Conservation (phyloP, 2,888 invertebrate genomes). For the Argyresthia albistria region DNA sequence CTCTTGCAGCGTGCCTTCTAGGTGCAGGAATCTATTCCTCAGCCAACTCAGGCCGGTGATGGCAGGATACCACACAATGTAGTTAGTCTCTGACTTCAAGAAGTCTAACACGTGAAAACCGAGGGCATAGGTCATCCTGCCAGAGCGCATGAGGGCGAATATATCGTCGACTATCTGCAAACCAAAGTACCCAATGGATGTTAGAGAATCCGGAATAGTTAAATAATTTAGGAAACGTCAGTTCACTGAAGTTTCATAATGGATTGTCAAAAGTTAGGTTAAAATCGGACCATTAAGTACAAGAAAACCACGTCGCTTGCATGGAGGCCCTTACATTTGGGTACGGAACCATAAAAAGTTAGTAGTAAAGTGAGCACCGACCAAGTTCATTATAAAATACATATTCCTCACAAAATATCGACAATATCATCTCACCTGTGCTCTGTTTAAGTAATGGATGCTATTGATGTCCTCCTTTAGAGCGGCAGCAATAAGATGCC, state of each 20-base stretch:
- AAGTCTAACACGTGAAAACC: slow-evolving; percentile 54
- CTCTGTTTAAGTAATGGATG: slow-evolving; percentile 80
- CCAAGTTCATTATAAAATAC: too few relatives aligned
- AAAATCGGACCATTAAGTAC: too few relatives aligned
- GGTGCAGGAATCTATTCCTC: slow-evolving; percentile 48
- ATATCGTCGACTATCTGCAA: slow-evolving; percentile 59
- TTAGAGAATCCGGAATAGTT: too few relatives aligned
- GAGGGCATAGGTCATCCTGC: slow-evolving; percentile 29
- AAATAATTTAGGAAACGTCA: too few relatives aligned
- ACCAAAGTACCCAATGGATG: too few relatives aligned
- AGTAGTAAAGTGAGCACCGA: too few relatives aligned
- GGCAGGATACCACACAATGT: slow-evolving; percentile 58
- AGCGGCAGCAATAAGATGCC: slow-evolving; percentile 61
- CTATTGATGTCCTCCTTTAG: slow-evolving; percentile 29
- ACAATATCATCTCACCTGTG: slow-evolving; percentile 67
- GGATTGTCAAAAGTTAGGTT: too few relatives aligned
- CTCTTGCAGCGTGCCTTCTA: slow-evolving; percentile 31
- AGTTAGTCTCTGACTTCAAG: slow-evolving; percentile 48
- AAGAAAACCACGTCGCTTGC: too few relatives aligned
- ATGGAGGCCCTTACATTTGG: too few relatives aligned
- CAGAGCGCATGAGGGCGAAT: slow-evolving; percentile 55
- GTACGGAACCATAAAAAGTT: too few relatives aligned
- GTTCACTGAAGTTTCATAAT: too few relatives aligned
- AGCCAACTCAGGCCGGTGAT: slow-evolving; percentile 52
- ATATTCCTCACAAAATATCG: background rate